A percentile compares a stretch with the other conserved stretches of the same genome.
These are phyloP conservation scores for Lutjanus erythropterus DNA, from an alignment of 2,113 vertebrate species.

Conservation along the genomic window DNA sequence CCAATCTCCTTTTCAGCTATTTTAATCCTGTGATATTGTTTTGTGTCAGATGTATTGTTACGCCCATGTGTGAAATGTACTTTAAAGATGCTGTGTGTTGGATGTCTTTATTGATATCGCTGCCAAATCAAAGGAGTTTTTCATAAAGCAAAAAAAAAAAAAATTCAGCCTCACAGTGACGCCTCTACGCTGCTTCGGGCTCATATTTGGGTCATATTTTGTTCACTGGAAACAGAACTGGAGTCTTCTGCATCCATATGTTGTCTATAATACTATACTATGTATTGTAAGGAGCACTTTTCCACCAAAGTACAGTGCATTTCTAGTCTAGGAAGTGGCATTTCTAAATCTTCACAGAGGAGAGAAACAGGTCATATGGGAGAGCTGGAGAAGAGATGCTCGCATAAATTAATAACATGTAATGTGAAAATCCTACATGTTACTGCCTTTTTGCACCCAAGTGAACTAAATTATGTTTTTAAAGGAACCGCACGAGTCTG, in stretches of 20 bases:
- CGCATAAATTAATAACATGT: slow-evolving; percentile 43
- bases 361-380: slow-evolving; percentile 42
- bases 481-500: neutral
- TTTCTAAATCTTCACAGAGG: slow-evolving; percentile 41
- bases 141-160: slow-evolving; percentile 27
- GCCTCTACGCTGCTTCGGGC: slow-evolving; percentile 12
- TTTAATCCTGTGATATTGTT: slow-evolving; percentile 60
- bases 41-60: slow-evolving; percentile 64
- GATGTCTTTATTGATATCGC: slow-evolving; percentile 47
- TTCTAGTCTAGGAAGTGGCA: slow-evolving; percentile 8
- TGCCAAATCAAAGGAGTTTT: slow-evolving; percentile 59
- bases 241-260: slow-evolving; percentile 12
- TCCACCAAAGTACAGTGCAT: neutral
- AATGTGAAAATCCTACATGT: slow-evolving; percentile 39
- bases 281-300: neutral
- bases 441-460: slow-evolving; percentile 13
- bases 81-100: slow-evolving; percentile 58
- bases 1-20: slow-evolving; percentile 60
- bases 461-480: slow-evolving; percentile 26
- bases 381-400: slow-evolving; percentile 21
- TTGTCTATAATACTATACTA: slow-evolving; percentile 4
- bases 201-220: slow-evolving; percentile 62
- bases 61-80: slow-evolving; percentile 57
- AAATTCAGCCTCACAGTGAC: slow-evolving; percentile 19
- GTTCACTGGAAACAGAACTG: slow-evolving; percentile 15